Conservation (phyloP, 2,797 vertebrate genomes). For the Crossoptilon crossoptilon region DNA sequence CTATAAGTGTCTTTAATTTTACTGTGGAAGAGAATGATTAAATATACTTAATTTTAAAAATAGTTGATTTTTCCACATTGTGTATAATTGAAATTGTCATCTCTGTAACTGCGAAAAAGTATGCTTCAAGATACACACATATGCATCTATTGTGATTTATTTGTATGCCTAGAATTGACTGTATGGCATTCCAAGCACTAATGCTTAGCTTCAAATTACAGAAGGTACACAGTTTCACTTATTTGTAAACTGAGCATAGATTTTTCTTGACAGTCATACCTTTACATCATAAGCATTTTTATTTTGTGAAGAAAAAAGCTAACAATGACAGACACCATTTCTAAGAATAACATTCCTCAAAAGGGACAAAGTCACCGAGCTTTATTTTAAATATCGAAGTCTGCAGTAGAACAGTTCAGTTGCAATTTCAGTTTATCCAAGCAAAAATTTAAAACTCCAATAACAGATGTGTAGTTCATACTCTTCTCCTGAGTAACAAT, state of each 20-base stretch:
- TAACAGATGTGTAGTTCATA: not conserved
- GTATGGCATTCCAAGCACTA: not conserved
- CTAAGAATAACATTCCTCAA: not conserved
- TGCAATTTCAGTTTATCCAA: constrained; percentile 18
- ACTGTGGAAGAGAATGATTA: not conserved
- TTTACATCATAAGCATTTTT: not conserved
- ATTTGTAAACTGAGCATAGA: not conserved
- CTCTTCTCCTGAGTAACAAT: not conserved
- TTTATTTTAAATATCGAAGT: not conserved
- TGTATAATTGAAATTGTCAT: not conserved
- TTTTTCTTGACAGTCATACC: not conserved
- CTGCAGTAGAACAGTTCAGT: not conserved
- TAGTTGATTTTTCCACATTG: not conserved
- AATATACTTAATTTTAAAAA: not conserved
- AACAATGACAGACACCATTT: not conserved
- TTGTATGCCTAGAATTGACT: not conserved
- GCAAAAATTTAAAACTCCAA: constrained; percentile 19
- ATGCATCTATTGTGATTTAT: not conserved
- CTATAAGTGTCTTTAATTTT: constrained; percentile 10
- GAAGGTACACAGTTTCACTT: not conserved
- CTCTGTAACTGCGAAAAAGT: not conserved
- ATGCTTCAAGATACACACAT: not conserved
- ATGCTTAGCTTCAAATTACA: not conserved
- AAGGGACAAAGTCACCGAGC: not conserved
- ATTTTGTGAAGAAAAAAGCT: constrained; percentile 27